These are phyloP conservation scores for Jaculus jaculus DNA, from an alignment of 2,113 vertebrate genomes.

Conservation along the genomic window DNA sequence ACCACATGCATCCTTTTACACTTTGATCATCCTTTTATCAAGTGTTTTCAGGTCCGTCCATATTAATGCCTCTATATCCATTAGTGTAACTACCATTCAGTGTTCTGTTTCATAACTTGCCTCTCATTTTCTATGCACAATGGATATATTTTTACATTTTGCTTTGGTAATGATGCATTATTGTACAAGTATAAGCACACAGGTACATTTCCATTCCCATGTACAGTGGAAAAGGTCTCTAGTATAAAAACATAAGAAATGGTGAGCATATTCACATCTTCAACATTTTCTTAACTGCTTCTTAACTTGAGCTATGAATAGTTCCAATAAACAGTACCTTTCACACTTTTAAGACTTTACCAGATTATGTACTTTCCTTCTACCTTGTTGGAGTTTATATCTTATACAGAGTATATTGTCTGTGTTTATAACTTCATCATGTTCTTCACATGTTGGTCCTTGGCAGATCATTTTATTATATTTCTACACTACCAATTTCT, in stretches of 20 bases:
- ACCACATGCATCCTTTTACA: background rate
- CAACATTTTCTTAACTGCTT: background rate
- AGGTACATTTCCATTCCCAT: background rate
- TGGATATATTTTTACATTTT: too few species aligned
- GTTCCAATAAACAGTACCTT: background rate
- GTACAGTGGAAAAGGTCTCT: background rate
- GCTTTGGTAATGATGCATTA: too few species aligned
- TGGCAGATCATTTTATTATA: background rate
- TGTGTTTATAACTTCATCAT: background rate
- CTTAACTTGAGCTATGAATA: background rate
- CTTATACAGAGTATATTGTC: background rate
- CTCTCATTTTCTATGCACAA: background rate
- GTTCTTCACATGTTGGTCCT: background rate
- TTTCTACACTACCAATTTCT: background rate
- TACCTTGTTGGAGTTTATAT: background rate
- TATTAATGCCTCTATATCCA: too few species aligned
- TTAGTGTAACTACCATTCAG: background rate
- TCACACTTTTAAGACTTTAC: background rate
- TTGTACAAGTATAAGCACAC: background rate
- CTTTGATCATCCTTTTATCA: background rate
- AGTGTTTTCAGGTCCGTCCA: background rate
- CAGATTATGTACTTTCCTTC: background rate
- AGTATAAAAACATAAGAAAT: background rate
- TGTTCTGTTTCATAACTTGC: background rate
- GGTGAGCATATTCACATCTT: background rate